phyloP scores from a whole-genome alignment of 37 sponge, comb jelly and placozoan species.

The Bolinopsis microptera region DNA sequence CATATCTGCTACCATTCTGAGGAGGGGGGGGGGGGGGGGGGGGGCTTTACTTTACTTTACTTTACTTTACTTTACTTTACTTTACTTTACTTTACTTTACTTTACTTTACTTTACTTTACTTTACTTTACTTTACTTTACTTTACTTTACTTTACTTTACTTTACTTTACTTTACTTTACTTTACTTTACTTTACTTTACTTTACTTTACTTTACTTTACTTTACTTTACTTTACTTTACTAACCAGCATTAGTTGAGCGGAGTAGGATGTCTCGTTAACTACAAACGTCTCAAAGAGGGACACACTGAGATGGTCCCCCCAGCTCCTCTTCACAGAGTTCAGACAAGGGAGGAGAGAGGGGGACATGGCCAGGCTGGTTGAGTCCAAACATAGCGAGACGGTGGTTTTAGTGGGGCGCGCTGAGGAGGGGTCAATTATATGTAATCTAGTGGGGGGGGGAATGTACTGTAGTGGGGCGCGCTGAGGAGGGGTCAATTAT shows the following conservation, averaged over 20 bases:
- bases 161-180: too few relatives aligned
- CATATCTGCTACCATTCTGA: conserved; percentile 41
- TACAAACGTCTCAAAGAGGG: conserved; percentile 39
- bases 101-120: too few relatives aligned
- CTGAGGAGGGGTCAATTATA: background rate
- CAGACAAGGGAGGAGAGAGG: conserved; percentile 10
- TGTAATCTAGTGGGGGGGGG: too few relatives aligned
- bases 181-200: too few relatives aligned
- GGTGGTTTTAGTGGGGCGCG: background rate
- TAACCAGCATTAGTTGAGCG: conserved; percentile 55
- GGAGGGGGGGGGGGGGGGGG: too few relatives aligned
- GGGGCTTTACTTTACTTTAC: too few relatives aligned
- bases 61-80: too few relatives aligned
- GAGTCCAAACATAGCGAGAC: background rate
- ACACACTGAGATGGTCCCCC: background rate
- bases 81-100: too few relatives aligned
- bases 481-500: background rate
- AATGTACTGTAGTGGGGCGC: background rate
- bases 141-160: too few relatives aligned
- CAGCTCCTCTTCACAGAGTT: conserved; percentile 11
- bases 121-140: too few relatives aligned
- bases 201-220: too few relatives aligned
- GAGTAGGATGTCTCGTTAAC: background rate
- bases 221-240: too few relatives aligned
- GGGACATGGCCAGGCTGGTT: background rate